Base-by-base conservation (phyloP, 92 coral and sea anemone genomes). In the Zoanthus gigantus region DNA sequence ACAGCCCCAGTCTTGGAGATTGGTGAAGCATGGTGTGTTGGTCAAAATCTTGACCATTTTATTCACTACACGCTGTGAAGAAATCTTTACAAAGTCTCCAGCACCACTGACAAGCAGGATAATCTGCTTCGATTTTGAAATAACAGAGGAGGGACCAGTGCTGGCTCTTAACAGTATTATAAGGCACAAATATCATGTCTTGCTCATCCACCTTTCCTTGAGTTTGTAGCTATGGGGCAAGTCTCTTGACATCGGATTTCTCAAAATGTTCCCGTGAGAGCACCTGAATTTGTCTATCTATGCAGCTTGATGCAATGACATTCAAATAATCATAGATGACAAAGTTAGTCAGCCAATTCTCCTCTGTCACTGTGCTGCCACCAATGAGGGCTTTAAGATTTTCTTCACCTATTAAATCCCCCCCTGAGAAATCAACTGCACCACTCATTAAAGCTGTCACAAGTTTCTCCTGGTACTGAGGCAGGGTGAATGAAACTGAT, bases 401-500 rank as follows among this genome's bases (percentile, higher is more conserved):
- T 75, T 75, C 79, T 15, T 50, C 42, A 16, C 60, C 79, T 75
- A 75, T 75, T 60, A 48, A 23, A 53, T 75, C n/a, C 60, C 79
- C 79, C 4, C 79, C 63, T 75, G 60, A 18, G 23, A 75, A 75
- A 16, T 29, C 17, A 75, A 75, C 60, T 48, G 63, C 79, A 48
- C 79, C 63, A 50, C 79, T 75, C 79, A 48, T 48, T 47, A 75
- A 46, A 50, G 79, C 79, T 75, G 79, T 75, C 63, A 17, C 63
- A 75, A 75, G 79, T 60, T 75, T 75, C 79, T 75, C 79, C 42
- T 75, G 63, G 79, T 75, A 75, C 63, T 75, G 42, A 50, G 79
- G 79, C 14, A 75, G 60, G 34, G 63, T 75, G 79, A 75, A 75
- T 75, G 79, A 37, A 18, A 29, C 44, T 18, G 63, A 75, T 75